These are phyloP conservation scores for Tarsius wallacei DNA, from an alignment of 2,797 vertebrate genomes.

Conservation along the genomic window DNA sequence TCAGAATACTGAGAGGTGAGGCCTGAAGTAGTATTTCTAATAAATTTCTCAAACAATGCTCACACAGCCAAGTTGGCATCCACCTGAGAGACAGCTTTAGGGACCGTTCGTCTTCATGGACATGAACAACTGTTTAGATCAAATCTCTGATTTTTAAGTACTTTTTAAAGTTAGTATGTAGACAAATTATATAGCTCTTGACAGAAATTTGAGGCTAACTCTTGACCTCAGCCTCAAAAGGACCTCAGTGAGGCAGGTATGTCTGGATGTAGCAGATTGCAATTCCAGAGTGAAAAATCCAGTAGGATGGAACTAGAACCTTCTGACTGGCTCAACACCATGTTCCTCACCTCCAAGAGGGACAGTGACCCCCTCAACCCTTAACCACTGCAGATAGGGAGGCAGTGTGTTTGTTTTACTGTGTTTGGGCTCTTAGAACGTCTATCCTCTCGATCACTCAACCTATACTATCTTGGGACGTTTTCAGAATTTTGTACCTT, in stretches of 20 bases:
- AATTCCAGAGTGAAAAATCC: background rate
- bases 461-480: background rate
- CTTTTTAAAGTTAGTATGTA: background rate
- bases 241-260: background rate
- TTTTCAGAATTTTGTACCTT: background rate
- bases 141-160: background rate
- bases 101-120: background rate
- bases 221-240: background rate
- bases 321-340: background rate
- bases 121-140: background rate
- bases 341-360: background rate
- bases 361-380: no score
- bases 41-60: background rate
- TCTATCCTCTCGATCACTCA: background rate
- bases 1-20: background rate
- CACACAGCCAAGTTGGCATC: background rate
- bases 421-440: background rate
- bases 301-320: background rate
- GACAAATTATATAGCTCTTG: background rate
- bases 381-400: background rate
- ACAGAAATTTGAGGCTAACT: background rate
- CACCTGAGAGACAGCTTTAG: background rate
- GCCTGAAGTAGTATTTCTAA: background rate
- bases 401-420: no score
- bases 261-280: no score